Evolutionary conservation across 2,888 invertebrate genomes (phyloP), one percentile per base, ranked within the genome.

Genomic region (Ochropleura plecta): DNA sequence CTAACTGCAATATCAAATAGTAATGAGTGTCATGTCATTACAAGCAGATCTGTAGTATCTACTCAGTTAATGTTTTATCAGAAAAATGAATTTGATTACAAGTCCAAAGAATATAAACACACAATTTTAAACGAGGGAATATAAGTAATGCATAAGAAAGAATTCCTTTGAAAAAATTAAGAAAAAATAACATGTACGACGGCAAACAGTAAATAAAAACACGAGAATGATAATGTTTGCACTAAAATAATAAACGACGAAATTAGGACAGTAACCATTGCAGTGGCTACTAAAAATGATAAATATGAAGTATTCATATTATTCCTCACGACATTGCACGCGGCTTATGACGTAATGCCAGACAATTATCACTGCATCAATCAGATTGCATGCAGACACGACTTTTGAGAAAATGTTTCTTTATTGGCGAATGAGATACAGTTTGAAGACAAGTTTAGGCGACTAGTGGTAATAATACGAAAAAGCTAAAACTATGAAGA

Each of bases 321-420:
- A 79, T 40, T 68, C 49, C 55, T 68, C 63, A 76, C 66, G 66
- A 73, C 42, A 82, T 60, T 64, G 46, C 77, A 67, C 30, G 44
- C n/a, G 51, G 20, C 5, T 30, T n/a, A 64, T 73, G 85, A 85
- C 81, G 78, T 64, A 66, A 85, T 53, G 8, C 53, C 12, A 63
- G 64, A 53, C 70, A 65, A 78, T 75, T 67, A 83, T 81, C 85
- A 81, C 71, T 72, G 71, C 64, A 75, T 70, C 73, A 75, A 75
- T 76, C 70, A 72, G 59, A 68, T 65, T 60, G 30, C 51, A 49
- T 64, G 46, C 8, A 59, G 67, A 59, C 49, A 75, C 70, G 55
- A 69, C 12, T 62, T 57, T 55, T 57, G 44, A 57, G 68, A 70
- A 64, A 73, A 67, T 63, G n/a, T 85, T 75, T 80, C 68, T 66